Base-by-base conservation (phyloP, 2,888 invertebrate genomes). In the Loripinus fragilis region DNA sequence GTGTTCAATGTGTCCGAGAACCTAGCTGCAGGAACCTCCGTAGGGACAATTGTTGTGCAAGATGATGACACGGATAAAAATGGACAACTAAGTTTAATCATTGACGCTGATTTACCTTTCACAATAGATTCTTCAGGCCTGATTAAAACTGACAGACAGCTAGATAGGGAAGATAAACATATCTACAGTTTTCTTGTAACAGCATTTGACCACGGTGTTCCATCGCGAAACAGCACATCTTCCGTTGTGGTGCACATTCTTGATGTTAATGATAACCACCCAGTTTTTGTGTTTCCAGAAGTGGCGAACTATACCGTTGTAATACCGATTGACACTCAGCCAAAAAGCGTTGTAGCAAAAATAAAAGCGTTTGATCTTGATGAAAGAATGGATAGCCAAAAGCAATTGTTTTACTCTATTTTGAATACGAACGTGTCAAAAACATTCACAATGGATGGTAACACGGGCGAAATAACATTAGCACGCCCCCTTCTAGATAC, bases 201-300 rank as follows among this genome's bases (percentile, higher is more conserved):
- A 3, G 88, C 84, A 10, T 86, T 75, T 30, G 90, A 90, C 78
- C 84, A 83, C n/a, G 90, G 90, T 0, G 72, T 74, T 17, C 87
- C 84, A 0, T 81, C 86, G 1, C 73, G 83, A 45, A 88, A 83
- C 71, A 81, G 83, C 12, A 83, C 88, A 8, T 74, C 85, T 23
- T 80, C 77, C 28, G 85, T 90, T 8, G 83, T 78, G 15, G 83
- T 90, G n/a, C 80, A 79, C 25, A 81, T 90, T 17, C 76, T 70
- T 0, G 89, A 90, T 48, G 78, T 71, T 12, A 90, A 90, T 68
- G 90, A 89, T 72, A 84, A 89, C 72, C 48, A 83, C 0, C 92
- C 92, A 0, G 50, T 78, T 8, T 89, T 92, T 73, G 70, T 85
- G 5, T 88, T 88, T 74, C 90, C 91, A 10, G 89, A 85, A 71